phyloP scores from a whole-genome alignment of 2,113 vertebrate species.

The Amphiprion ocellaris region DNA sequence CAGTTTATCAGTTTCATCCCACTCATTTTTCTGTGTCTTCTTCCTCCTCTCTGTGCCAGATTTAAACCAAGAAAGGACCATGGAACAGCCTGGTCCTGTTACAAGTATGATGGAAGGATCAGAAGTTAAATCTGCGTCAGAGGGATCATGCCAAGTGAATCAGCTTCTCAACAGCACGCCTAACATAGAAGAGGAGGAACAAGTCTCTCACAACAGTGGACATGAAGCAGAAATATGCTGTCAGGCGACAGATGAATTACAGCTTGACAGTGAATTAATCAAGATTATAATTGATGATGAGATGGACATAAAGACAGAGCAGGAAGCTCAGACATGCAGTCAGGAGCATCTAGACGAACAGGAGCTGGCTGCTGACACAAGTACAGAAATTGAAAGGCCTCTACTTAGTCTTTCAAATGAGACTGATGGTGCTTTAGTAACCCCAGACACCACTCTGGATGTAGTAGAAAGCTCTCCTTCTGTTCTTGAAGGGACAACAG shows the following conservation, averaged over 20 bases:
- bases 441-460: constrained; percentile 14
- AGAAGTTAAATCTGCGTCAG: constrained; percentile 26
- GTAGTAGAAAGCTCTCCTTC: constrained; percentile 58
- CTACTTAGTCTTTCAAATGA: constrained; percentile 41
- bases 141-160: neutral
- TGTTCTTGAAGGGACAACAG: constrained; percentile 56
- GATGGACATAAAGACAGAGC: constrained; percentile 22
- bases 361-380: constrained; percentile 31
- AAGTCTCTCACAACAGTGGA: constrained; percentile 20
- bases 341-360: constrained; percentile 31
- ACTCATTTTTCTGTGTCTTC: constrained; percentile 4
- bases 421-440: constrained; percentile 7
- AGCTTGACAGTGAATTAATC: constrained; percentile 33
- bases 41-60: constrained; percentile 44
- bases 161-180: constrained; percentile 27
- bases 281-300: constrained; percentile 29
- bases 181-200: constrained; percentile 32
- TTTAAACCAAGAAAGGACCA: constrained; percentile 58
- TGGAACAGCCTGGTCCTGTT: constrained; percentile 67
- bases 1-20: neutral
- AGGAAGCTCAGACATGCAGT: constrained; percentile 23
- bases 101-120: constrained; percentile 63
- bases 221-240: constrained; percentile 47
- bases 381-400: constrained; percentile 43
- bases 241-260: constrained; percentile 42